Percentiles rank a stretch among this genome's conserved stretches.
phyloP scores from a whole-genome alignment of 2,113 vertebrate species.

The Phalacrocorax aristotelis region DNA sequence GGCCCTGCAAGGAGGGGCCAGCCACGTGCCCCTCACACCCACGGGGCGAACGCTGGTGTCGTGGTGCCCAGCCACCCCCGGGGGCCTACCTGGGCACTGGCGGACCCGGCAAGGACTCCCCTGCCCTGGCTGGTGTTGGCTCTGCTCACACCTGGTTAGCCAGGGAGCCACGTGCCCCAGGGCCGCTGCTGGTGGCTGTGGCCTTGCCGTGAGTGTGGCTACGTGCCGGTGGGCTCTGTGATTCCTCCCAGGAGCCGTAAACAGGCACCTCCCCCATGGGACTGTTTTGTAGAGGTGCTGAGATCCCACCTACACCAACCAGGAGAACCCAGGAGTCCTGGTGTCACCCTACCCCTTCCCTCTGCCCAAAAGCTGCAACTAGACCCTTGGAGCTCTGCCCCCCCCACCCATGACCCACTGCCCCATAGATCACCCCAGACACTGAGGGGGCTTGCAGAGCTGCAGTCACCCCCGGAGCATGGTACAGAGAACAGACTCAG shows the following conservation, averaged over 20 bases:
- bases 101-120: not conserved
- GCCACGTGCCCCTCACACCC: accelerated
- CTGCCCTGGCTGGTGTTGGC: not conserved
- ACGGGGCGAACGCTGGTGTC: accelerated
- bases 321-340: not conserved
- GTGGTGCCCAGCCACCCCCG: accelerated
- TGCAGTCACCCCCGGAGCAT: not conserved
- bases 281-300: not conserved
- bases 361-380: not conserved
- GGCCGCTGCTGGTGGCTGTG: not conserved
- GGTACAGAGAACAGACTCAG: accelerated
- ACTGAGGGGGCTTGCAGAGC: not conserved
- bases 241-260: not conserved
- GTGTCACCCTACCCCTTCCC: not conserved
- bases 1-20: not conserved
- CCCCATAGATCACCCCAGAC: not conserved
- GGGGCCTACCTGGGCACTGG: not conserved
- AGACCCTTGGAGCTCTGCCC: not conserved
- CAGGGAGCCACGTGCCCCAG: accelerated
- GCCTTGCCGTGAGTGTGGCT: not conserved
- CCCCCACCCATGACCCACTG: not conserved
- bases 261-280: not conserved
- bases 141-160: not conserved
- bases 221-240: not conserved
- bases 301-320: not conserved